A percentile compares a stretch with the other conserved stretches of the same genome.
These are phyloP conservation scores for Asteroscopus sphinx DNA, from an alignment of 2,888 invertebrate genomes.

Conservation along the genomic window DNA sequence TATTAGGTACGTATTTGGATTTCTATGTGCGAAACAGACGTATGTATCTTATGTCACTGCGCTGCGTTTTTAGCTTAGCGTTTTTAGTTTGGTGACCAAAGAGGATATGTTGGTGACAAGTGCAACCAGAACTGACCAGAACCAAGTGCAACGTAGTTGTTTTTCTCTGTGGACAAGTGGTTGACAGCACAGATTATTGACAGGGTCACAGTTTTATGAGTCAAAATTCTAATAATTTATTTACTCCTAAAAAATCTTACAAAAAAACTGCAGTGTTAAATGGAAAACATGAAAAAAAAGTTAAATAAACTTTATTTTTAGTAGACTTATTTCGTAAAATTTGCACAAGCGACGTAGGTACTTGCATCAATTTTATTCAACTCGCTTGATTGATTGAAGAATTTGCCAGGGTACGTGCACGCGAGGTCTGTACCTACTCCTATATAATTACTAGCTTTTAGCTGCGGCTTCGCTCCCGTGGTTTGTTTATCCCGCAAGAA, in stretches of 20 bases:
- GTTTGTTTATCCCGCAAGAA: too few relatives aligned
- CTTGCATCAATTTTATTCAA: neutral
- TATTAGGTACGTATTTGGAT: too few relatives aligned
- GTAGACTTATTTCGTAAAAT: conserved; percentile 4
- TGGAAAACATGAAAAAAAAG: conserved; percentile 17
- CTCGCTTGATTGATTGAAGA: neutral
- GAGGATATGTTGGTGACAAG: too few relatives aligned
- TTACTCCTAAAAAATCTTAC: conserved; percentile 2
- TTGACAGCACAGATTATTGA: too few relatives aligned
- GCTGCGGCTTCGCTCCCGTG: too few relatives aligned
- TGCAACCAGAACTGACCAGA: too few relatives aligned
- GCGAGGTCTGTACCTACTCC: too few relatives aligned
- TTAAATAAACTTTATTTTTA: conserved; percentile 3
- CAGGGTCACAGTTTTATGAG: conserved; percentile 26
- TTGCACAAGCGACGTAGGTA: conserved; percentile 8
- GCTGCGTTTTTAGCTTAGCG: too few relatives aligned
- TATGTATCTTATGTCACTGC: too few relatives aligned
- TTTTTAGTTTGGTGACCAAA: too few relatives aligned
- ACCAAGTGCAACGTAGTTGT: neutral
- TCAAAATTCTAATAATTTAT: conserved; percentile 36
- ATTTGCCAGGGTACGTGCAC: neutral
- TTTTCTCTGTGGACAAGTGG: neutral
- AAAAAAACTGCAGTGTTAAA: conserved; percentile 37
- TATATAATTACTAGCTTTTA: too few relatives aligned
- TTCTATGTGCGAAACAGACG: too few relatives aligned